These are phyloP conservation scores for Cydia pomonella DNA, from an alignment of 1,140 invertebrate species.

Conservation along the genomic window DNA sequence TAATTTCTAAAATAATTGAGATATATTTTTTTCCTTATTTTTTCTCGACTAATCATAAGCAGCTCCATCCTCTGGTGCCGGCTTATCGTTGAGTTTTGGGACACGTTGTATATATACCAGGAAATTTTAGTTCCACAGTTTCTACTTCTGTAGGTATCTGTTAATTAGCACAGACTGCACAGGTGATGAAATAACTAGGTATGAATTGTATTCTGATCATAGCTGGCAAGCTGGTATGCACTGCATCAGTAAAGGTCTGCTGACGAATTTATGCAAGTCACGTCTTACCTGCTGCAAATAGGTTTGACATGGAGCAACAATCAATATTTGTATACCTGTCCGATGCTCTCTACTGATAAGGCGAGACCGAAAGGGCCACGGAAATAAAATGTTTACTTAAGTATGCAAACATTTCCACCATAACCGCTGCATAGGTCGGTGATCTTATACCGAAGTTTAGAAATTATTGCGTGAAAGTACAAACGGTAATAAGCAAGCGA, in stretches of 20 bases:
- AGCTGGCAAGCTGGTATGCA: neutral
- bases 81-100: no score
- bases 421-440: neutral
- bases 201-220: neutral
- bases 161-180: neutral
- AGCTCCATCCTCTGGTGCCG: no score
- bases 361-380: conserved; percentile 10
- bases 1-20: no score
- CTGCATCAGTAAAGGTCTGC: neutral
- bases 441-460: conserved; percentile 11
- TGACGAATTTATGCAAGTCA: neutral
- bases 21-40: no score
- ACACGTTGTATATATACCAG: no score
- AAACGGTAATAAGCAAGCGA: conserved; percentile 25
- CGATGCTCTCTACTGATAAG: neutral
- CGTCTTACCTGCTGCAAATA: conserved; percentile 22
- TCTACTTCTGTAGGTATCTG: neutral
- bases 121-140: neutral
- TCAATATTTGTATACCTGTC: conserved; percentile 13
- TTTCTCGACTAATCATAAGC: no score
- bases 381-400: conserved; percentile 8
- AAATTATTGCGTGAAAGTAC: conserved; percentile 33
- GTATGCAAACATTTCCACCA: conserved; percentile 20
- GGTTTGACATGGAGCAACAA: neutral
- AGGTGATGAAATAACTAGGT: neutral